Evolutionary conservation across 2,888 invertebrate species (phyloP).

Genomic region (Pyrrhia umbra): DNA sequence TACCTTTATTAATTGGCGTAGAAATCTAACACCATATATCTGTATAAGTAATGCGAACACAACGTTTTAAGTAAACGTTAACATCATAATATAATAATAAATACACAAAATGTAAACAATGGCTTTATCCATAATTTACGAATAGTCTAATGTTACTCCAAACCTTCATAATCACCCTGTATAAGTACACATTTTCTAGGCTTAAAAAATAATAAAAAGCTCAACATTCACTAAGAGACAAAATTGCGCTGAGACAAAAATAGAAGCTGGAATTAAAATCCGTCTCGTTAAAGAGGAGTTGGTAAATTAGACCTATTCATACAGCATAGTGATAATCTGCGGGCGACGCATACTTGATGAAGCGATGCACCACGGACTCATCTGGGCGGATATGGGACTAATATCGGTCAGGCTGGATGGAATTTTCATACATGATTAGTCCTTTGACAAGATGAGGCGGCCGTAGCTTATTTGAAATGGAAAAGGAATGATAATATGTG

Average conservation of each 20-base stretch:
- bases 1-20: neutral
- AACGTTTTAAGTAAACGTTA: no score
- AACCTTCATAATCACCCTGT: no score
- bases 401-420: slow-evolving; percentile 20
- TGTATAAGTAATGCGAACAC: neutral
- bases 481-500: neutral
- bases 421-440: slow-evolving; percentile 11
- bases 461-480: neutral
- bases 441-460: neutral
- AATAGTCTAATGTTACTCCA: no score
- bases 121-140: no score
- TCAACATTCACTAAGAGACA: slow-evolving; percentile 38
- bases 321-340: slow-evolving; percentile 68
- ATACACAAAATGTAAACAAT: no score
- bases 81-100: no score
- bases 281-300: slow-evolving; percentile 54
- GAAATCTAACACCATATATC: neutral
- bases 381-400: slow-evolving; percentile 21
- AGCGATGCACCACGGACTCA: slow-evolving; percentile 34
- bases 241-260: slow-evolving; percentile 54
- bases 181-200: neutral
- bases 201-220: slow-evolving; percentile 40
- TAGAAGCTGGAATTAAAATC: slow-evolving; percentile 62
- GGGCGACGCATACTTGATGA: slow-evolving; percentile 67
- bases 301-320: slow-evolving; percentile 75